Evolutionary conservation across 92 coral and sea anemone species (phyloP).

Genomic region (Porites cylindrica): DNA sequence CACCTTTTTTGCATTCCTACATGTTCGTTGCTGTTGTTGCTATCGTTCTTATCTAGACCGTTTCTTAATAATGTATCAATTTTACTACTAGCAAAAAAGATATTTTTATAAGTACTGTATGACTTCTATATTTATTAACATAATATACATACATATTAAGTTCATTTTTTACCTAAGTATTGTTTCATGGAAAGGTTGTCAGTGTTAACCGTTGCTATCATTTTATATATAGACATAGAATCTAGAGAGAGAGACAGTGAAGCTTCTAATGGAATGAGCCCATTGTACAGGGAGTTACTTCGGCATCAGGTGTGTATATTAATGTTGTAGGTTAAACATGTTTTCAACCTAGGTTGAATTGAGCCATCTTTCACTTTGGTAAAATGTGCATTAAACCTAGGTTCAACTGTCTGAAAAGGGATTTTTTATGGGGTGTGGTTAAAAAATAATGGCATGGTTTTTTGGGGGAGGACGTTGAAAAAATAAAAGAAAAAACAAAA

Average conservation of each 20-base stretch:
- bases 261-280: conserved; percentile 57
- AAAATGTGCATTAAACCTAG: neutral
- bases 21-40: too few relatives aligned
- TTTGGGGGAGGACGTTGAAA: too few relatives aligned
- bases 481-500: neutral
- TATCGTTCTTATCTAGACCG: too few relatives aligned
- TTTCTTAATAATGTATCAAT: too few relatives aligned
- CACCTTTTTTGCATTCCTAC: too few relatives aligned
- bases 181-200: neutral
- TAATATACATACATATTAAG: too few relatives aligned
- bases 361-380: neutral
- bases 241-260: conserved; percentile 30
- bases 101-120: too few relatives aligned
- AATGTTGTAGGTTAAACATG: neutral
- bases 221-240: conserved; percentile 9
- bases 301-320: conserved; percentile 78
- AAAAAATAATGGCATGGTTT: neutral
- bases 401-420: neutral
- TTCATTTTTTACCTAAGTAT: too few relatives aligned
- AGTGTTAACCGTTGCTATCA: too few relatives aligned
- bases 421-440: neutral
- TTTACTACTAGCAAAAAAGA: too few relatives aligned
- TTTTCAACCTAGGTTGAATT: neutral
- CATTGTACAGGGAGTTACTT: conserved; percentile 85
- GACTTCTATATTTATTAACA: too few relatives aligned